Conservation (phyloP, 2,888 invertebrate species). For the Drosophila austrosaltans region DNA sequence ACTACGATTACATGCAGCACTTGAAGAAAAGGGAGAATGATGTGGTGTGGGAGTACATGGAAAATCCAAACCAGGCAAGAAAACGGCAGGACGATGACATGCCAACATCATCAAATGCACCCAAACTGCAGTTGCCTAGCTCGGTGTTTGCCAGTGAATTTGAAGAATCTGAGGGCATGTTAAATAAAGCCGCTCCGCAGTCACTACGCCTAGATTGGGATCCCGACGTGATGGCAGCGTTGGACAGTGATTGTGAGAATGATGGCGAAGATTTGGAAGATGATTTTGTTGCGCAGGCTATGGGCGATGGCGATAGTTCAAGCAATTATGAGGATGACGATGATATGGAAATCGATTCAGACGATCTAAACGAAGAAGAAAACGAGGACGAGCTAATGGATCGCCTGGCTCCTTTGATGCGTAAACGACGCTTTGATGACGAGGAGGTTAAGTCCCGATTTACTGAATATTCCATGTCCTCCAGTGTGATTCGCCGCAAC, state of each 20-base stretch:
- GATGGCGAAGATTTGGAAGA: slow-evolving; percentile 95
- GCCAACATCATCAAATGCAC: slow-evolving; percentile 46
- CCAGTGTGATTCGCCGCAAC: slow-evolving; percentile 94
- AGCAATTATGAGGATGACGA: slow-evolving; percentile 63
- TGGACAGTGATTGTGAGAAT: slow-evolving; percentile 96
- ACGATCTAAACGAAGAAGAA: slow-evolving; percentile 81
- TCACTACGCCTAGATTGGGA: slow-evolving; percentile 89
- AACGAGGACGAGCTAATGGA: slow-evolving; percentile 84
- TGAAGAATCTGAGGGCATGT: slow-evolving; percentile 91
- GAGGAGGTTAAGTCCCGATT: slow-evolving; percentile 94
- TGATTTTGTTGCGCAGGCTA: slow-evolving; percentile 93
- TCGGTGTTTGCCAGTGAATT: slow-evolving; percentile 94
- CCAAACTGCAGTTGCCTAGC: slow-evolving; percentile 88
- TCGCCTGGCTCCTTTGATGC: slow-evolving; percentile 83
- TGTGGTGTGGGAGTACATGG: slow-evolving; percentile 83
- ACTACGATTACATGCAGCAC: slow-evolving; percentile 97
- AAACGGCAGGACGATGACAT: slow-evolving; percentile 56
- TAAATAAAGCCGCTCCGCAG: slow-evolving; percentile 82
- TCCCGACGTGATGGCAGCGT: slow-evolving; percentile 95
- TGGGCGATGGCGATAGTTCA: slow-evolving; percentile 68
- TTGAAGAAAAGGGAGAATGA: slow-evolving; percentile 84
- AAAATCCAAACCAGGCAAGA: slow-evolving; percentile 80
- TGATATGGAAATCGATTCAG: slow-evolving; percentile 73
- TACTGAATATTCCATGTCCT: slow-evolving; percentile 96
- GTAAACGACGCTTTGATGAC: slow-evolving; percentile 82